phyloP scores from a whole-genome alignment of 2,113 vertebrate genomes.

The Urocolius indicus region DNA sequence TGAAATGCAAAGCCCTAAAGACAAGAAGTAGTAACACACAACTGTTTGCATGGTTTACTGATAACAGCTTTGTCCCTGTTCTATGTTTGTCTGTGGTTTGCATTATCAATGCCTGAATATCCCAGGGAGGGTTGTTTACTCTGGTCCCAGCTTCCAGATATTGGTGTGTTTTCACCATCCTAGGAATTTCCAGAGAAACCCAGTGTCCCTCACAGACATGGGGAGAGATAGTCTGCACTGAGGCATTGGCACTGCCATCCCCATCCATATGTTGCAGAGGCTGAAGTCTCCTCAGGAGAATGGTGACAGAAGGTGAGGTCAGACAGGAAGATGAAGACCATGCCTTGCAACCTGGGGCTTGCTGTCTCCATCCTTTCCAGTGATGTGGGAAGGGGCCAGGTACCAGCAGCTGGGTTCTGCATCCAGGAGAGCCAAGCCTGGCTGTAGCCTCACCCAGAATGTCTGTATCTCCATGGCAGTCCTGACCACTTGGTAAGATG shows the following conservation, averaged over 20 bases:
- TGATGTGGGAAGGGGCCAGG: not conserved
- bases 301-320: not conserved
- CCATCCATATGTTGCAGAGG: not conserved
- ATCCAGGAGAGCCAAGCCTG: not conserved
- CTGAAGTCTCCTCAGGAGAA: not conserved
- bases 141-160: not conserved
- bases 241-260: rapidly evolving
- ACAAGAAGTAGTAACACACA: not conserved
- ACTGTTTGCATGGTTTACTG: not conserved
- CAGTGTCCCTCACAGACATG: not conserved
- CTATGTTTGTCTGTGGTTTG: not conserved
- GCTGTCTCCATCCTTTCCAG: not conserved
- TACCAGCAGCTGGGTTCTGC: not conserved
- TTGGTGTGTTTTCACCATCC: not conserved
- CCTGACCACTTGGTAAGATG: not conserved
- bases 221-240: not conserved
- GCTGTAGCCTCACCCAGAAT: not conserved
- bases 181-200: not conserved
- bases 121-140: not conserved
- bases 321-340: not conserved
- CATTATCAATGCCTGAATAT: not conserved
- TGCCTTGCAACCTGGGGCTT: not conserved
- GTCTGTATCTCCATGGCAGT: not conserved
- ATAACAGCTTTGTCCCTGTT: not conserved
- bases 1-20: not conserved